Evolutionary conservation across 2,888 invertebrate species (phyloP).

Genomic region (Monopis laevigella): DNA sequence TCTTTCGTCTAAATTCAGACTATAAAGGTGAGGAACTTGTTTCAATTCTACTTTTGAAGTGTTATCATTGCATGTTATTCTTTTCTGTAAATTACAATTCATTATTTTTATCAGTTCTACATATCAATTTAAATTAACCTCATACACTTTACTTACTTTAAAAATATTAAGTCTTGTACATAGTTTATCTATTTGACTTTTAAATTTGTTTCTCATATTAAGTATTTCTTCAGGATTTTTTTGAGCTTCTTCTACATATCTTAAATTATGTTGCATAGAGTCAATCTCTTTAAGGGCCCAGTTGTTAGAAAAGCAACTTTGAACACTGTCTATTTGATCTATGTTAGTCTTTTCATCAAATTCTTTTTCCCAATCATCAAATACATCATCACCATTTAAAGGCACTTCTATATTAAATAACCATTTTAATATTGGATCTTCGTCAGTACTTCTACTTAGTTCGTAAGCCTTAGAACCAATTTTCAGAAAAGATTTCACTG

Average conservation of each 20-base stretch:
- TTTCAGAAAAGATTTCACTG: constrained; percentile 34
- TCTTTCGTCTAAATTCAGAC: constrained; percentile 31
- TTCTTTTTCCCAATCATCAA: constrained; percentile 34
- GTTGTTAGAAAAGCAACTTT: constrained; percentile 47
- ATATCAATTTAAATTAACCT: too few relatives aligned
- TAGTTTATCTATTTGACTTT: constrained; percentile 32
- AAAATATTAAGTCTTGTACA: constrained; percentile 37
- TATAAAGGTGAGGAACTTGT: constrained; percentile 27
- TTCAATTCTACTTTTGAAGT: constrained; percentile 19
- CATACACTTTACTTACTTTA: constrained; percentile 33
- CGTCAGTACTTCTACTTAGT: constrained; percentile 28
- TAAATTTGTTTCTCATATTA: constrained; percentile 35
- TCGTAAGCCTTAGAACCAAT: constrained; percentile 27
- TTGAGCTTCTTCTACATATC: constrained; percentile 37
- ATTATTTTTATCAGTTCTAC: too few relatives aligned
- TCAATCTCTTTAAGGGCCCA: constrained; percentile 42
- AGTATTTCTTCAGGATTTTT: constrained; percentile 31
- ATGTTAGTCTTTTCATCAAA: constrained; percentile 21
- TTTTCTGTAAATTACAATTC: constrained; percentile 30
- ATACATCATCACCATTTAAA: constrained; percentile 19
- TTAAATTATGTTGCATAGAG: constrained; percentile 39
- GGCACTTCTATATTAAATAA: constrained; percentile 29
- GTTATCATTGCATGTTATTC: constrained; percentile 22
- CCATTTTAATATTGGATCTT: constrained; percentile 44
- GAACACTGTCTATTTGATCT: constrained; percentile 24